A percentile compares a stretch with the other conserved stretches of the same genome.
phyloP scores from a whole-genome alignment of 1,140 invertebrate species.

The Antheraea pernyi region DNA sequence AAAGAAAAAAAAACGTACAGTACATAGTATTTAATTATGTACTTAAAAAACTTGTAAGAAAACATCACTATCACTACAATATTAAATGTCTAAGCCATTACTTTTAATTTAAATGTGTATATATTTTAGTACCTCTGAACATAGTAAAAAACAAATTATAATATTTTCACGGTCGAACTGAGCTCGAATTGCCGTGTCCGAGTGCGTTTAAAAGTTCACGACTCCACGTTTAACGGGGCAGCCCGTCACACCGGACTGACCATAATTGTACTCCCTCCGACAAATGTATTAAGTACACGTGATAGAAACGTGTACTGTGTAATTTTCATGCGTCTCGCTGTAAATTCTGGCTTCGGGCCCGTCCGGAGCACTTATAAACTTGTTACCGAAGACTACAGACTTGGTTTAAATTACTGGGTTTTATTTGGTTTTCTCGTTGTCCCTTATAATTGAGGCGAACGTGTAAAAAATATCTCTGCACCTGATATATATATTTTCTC shows the following conservation, averaged over 20 bases:
- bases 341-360: constrained; percentile 37
- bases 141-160: background rate
- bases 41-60: background rate
- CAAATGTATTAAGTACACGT: constrained; percentile 66
- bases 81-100: background rate
- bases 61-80: background rate
- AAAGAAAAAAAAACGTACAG: too few species aligned
- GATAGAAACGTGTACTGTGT: constrained; percentile 46
- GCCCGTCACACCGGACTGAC: constrained; percentile 54
- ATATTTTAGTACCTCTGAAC: background rate
- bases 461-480: background rate
- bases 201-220: constrained; percentile 11
- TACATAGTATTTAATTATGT: too few species aligned
- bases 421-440: constrained; percentile 6
- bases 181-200: constrained; percentile 11
- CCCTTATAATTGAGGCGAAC: background rate
- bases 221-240: constrained; percentile 34
- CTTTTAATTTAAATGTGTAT: background rate
- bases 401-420: constrained; percentile 7
- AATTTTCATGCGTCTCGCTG: constrained; percentile 52
- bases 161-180: constrained; percentile 2
- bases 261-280: constrained; percentile 51
- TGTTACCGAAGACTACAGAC: constrained; percentile 14
- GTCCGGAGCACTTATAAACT: constrained; percentile 22
- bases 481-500: too few species aligned